These are phyloP conservation scores for Epistrophella euchroma DNA, from an alignment of 2,888 invertebrate species.

Conservation along the genomic window DNA sequence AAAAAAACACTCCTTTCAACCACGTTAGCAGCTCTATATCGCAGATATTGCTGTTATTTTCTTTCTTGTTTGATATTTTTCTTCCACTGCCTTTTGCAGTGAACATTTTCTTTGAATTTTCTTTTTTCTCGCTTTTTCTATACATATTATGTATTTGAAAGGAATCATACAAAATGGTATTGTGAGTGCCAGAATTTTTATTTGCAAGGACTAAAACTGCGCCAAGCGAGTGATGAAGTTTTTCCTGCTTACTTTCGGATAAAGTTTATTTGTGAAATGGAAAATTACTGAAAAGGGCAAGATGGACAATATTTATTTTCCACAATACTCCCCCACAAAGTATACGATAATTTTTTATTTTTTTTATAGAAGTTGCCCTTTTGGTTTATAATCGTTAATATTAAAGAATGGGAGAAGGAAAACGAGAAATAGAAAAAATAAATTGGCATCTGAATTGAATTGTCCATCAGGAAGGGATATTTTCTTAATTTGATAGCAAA, in stretches of 20 bases:
- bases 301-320: slow-evolving; percentile 48
- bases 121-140: not conserved
- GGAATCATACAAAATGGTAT: slow-evolving; percentile 52
- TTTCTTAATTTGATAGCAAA: slow-evolving; percentile 64
- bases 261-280: slow-evolving; percentile 66
- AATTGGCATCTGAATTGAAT: slow-evolving; percentile 61
- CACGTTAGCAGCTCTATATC: not conserved
- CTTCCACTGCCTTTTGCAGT: slow-evolving; percentile 41
- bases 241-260: slow-evolving; percentile 41
- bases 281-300: slow-evolving; percentile 34
- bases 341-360: too few species aligned
- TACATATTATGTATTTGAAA: not conserved
- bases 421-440: slow-evolving; percentile 2
- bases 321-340: not conserved
- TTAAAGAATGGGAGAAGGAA: not conserved
- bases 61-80: slow-evolving; percentile 23
- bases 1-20: not conserved
- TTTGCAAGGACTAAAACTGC: slow-evolving; percentile 37
- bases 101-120: slow-evolving; percentile 32
- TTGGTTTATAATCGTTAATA: slow-evolving; percentile 17
- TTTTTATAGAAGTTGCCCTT: not conserved
- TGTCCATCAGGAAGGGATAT: slow-evolving; percentile 46
- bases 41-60: slow-evolving; percentile 36
- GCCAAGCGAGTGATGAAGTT: slow-evolving; percentile 37
- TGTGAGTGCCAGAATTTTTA: slow-evolving; percentile 55